A percentile compares a stretch with the other conserved stretches of the same genome.
phyloP scores from a whole-genome alignment of 2,797 vertebrate genomes.

The Xenentodon cancila region DNA sequence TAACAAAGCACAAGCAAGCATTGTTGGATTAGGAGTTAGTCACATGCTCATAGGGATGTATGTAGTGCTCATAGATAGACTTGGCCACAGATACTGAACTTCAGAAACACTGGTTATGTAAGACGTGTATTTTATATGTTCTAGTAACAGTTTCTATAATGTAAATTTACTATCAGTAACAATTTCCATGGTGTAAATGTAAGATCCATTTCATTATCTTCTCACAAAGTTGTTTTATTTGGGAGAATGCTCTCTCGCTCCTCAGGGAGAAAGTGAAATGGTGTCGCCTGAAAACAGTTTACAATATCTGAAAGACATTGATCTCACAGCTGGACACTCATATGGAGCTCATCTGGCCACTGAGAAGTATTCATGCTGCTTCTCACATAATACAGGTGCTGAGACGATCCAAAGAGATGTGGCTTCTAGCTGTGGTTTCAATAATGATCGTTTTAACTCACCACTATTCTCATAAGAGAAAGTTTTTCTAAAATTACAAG shows the following conservation, averaged over 20 bases:
- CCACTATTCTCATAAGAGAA: too few species aligned
- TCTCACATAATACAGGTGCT: slow-evolving; percentile 26
- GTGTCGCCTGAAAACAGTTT: slow-evolving; percentile 29
- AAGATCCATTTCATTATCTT: slow-evolving; percentile 15
- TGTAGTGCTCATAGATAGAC: slow-evolving; percentile 22
- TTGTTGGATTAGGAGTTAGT: slow-evolving; percentile 21
- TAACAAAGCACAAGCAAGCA: too few species aligned
- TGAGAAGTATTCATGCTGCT: slow-evolving; percentile 23
- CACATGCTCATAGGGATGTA: slow-evolving; percentile 22
- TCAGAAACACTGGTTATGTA: slow-evolving; percentile 44
- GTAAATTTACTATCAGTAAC: not conserved
- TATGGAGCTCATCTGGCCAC: slow-evolving; percentile 3
- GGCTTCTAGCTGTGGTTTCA: slow-evolving; percentile 18
- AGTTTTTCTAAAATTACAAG: too few species aligned
- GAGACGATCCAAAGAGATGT: slow-evolving; percentile 10
- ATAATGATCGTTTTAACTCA: too few species aligned
- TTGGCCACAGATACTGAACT: slow-evolving; percentile 11
- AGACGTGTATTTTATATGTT: slow-evolving; percentile 30
- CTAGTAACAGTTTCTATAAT: slow-evolving; percentile 25
- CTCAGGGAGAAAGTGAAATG: slow-evolving; percentile 30
- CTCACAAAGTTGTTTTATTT: slow-evolving; percentile 21
- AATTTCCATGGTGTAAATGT: slow-evolving; percentile 22
- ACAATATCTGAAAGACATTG: slow-evolving; percentile 39
- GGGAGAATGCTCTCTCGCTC: slow-evolving; percentile 9
- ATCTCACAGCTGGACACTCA: slow-evolving; percentile 3